Conservation (phyloP, 2,797 vertebrate species). For the Remorina albescens region DNA sequence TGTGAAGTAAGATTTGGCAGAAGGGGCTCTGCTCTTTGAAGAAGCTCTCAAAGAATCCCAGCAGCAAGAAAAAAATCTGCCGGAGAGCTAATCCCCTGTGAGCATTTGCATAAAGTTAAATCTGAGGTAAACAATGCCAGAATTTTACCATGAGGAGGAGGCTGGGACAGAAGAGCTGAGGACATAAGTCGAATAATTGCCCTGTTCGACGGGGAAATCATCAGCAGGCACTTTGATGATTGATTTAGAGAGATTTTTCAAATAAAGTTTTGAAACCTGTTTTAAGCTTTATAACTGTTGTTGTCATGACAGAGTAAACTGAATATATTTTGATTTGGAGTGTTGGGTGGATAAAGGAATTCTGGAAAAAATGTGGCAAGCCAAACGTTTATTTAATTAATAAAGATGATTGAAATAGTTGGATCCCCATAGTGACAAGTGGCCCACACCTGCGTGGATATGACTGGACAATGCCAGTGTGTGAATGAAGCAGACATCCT, state of each 20-base stretch:
- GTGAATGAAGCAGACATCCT: not conserved
- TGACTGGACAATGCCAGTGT: not conserved
- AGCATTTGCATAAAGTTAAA: slow-evolving; percentile 11
- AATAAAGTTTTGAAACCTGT: not conserved
- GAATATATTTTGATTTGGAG: no score
- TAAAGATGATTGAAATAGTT: not conserved
- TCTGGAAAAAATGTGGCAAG: no score
- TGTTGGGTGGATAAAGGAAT: no score
- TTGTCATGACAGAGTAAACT: no score
- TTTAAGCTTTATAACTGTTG: not conserved
- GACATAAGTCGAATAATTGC: not conserved
- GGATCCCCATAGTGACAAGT: not conserved
- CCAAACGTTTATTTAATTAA: not conserved
- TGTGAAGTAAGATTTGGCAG: not conserved
- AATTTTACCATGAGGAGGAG: slow-evolving; percentile 1
- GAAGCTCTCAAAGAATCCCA: slow-evolving; percentile 1
- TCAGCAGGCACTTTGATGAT: not conserved
- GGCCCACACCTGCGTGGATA: not conserved
- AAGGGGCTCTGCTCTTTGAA: not conserved
- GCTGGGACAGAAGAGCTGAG: not conserved
- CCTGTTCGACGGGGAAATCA: not conserved
- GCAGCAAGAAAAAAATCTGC: slow-evolving; percentile 9
- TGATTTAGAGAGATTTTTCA: not conserved
- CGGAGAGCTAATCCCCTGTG: slow-evolving; percentile 13
- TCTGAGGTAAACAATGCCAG: slow-evolving; percentile 13